Evolutionary conservation across 2,888 invertebrate genomes (phyloP).

Genomic region (Baccha elongata): DNA sequence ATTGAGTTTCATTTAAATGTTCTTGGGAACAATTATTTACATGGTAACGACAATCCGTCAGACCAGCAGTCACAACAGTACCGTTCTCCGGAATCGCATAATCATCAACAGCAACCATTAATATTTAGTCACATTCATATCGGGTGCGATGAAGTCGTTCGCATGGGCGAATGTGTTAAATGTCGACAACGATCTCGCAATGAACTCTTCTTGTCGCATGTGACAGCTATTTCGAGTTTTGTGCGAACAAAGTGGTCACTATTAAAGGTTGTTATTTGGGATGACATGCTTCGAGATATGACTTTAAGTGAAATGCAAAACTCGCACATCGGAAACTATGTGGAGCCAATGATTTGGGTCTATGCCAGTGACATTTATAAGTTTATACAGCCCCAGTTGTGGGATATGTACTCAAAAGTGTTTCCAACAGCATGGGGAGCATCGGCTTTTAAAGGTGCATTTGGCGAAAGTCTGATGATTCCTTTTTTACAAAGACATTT

Average conservation of each 20-base stretch:
- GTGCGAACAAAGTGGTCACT: conserved; percentile 85
- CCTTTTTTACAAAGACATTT: conserved; percentile 87
- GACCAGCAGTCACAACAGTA: conserved; percentile 50
- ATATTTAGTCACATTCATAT: conserved; percentile 85
- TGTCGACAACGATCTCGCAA: conserved; percentile 83
- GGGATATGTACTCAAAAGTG: conserved; percentile 87
- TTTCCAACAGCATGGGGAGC: conserved; percentile 89
- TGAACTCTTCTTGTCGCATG: conserved; percentile 86
- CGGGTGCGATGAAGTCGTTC: conserved; percentile 89
- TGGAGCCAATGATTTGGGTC: conserved; percentile 92
- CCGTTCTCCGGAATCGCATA: conserved; percentile 36
- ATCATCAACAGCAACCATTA: conserved; percentile 73
- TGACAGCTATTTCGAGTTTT: conserved; percentile 85
- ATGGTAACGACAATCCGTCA: conserved; percentile 60
- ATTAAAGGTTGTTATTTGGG: conserved; percentile 89
- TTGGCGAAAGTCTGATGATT: conserved; percentile 87
- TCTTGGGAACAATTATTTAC: conserved; percentile 54
- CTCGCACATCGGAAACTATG: conserved; percentile 85
- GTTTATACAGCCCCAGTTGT: conserved; percentile 84
- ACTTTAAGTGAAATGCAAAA: conserved; percentile 85
- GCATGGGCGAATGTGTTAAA: conserved; percentile 86
- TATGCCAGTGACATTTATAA: conserved; percentile 88
- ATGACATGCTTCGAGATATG: conserved; percentile 89
- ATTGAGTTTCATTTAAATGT: conserved; percentile 80
- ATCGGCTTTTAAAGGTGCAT: conserved; percentile 90